Conservation (phyloP, 2,113 vertebrate genomes). For the Antigone vipio region DNA sequence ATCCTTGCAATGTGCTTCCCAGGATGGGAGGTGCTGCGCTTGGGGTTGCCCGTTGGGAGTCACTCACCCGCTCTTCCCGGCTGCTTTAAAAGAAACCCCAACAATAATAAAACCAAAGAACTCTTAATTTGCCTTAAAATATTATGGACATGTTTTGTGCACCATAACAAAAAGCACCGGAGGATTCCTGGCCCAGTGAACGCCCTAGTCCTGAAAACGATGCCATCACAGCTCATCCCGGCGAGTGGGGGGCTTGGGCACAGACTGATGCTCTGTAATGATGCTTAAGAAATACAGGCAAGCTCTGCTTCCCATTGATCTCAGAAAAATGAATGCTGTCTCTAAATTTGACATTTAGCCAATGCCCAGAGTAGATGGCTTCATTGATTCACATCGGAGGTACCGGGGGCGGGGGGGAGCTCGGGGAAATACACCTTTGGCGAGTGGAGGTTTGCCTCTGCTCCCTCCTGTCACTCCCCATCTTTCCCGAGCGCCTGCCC, state of each 20-base stretch:
- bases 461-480: background rate
- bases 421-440: background rate
- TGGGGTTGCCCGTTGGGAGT: accelerated
- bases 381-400: background rate
- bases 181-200: background rate
- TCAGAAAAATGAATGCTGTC: background rate
- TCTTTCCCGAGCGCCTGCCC: background rate
- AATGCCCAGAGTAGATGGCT: background rate
- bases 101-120: background rate
- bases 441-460: accelerated
- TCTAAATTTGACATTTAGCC: background rate
- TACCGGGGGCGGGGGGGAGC: background rate
- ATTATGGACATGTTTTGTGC: accelerated
- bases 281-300: background rate
- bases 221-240: background rate
- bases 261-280: background rate
- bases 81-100: background rate
- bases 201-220: background rate
- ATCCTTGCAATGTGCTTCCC: background rate
- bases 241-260: accelerated
- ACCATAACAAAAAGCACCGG: accelerated
- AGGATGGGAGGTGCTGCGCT: accelerated
- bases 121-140: background rate
- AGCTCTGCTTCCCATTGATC: background rate
- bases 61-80: background rate